These are phyloP conservation scores for Dasyurus viverrinus DNA, from an alignment of 2,113 vertebrate genomes.

Conservation along the genomic window DNA sequence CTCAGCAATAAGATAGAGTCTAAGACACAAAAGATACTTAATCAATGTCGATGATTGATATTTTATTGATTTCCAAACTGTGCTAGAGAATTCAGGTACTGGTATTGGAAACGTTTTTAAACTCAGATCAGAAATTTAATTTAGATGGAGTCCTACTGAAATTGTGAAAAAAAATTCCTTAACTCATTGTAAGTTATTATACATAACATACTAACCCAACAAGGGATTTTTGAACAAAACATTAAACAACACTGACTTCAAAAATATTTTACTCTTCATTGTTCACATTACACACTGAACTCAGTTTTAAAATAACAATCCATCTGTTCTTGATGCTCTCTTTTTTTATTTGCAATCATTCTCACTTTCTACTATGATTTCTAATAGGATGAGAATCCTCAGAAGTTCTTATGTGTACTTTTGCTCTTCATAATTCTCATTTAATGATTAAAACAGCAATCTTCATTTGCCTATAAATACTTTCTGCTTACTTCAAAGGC, in stretches of 20 bases:
- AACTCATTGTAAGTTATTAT: not conserved
- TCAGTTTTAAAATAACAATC: not conserved
- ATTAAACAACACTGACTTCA: not conserved
- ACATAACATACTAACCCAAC: not conserved
- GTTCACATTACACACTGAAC: not conserved
- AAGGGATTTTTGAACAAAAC: not conserved
- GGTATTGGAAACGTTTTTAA: slow-evolving; percentile 30
- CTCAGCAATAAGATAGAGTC: not conserved
- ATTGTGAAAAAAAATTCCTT: not conserved
- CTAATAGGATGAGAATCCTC: not conserved
- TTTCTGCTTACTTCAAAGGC: not conserved
- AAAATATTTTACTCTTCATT: not conserved
- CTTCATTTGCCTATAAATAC: not conserved
- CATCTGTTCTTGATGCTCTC: not conserved
- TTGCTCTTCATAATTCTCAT: not conserved
- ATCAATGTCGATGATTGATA: not conserved
- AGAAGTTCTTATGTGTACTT: not conserved
- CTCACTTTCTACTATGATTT: not conserved
- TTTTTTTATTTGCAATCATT: not conserved
- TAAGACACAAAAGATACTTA: not conserved
- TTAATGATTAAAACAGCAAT: not conserved
- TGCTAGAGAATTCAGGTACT: not conserved
- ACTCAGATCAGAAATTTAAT: not conserved
- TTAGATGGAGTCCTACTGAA: not conserved
- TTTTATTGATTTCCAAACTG: not conserved